Evolutionary conservation across 2,888 invertebrate genomes (phyloP), one percentile per base, ranked within the genome.

Genomic region (Tenodera sinensis): DNA sequence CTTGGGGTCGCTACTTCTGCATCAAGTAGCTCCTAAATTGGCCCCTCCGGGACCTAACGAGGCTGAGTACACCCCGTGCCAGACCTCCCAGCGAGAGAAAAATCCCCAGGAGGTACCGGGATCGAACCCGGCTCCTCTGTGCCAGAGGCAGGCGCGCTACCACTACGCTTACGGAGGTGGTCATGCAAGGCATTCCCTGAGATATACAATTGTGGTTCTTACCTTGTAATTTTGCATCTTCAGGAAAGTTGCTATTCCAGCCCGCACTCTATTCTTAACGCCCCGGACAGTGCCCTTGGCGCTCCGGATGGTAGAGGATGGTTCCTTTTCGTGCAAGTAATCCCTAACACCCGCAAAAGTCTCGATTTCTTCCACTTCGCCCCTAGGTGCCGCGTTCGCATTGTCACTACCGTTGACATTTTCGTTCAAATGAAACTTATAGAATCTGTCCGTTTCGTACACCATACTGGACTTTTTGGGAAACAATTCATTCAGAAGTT

Each of bases 231-330:
- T 95, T 92, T 96, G 97, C 92, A 97, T 96, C 93, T 97, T 97
- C 90, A 98, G 95, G 94, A 98, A 98, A n/a, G 98, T 98, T 86
- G 98, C 98, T 92, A 99, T 98, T 90, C 98, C 98, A 91, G 98
- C 98, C 91, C 98, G 95, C 89, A 99, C 98, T 91, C 98, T 95
- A 94, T 99, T 98, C 94, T 97, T 98, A 91, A 98, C 98, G 90
- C 98, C 98, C 85, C 98, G 96, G 91, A 99, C 97, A 20, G 98
- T 98, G 86, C 98, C 98, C 93, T 97, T 97, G 89, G 97, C 96
- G 94, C 98, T 98, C 91, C 97, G 95, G 92, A 99, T 98, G 89
- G 98, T 97, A 88, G 97, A 96, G 83, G 96, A 95, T 83, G 95
- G 95, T 91, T 95, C 95, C 90, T 92, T 94, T 90, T 95, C 95